A percentile compares a stretch with the other conserved stretches of the same genome.
Conservation (phyloP, 2,797 vertebrate species). For the Microchirus variegatus region DNA sequence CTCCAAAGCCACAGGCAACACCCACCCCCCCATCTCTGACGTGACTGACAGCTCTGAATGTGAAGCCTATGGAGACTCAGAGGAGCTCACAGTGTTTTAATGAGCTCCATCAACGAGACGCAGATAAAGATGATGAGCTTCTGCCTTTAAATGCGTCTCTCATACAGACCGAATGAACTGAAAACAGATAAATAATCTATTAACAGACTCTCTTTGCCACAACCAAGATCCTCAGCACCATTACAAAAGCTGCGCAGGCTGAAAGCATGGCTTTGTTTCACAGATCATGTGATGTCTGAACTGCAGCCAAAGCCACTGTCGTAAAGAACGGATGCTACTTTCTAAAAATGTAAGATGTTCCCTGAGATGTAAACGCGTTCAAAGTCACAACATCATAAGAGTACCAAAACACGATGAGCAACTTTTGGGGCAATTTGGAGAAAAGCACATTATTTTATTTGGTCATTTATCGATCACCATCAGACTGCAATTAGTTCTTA, state of each 20-base stretch:
- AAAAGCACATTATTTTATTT: no score
- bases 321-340: not conserved
- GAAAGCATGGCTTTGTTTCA: constrained; percentile 1
- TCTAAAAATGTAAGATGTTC: constrained; percentile 5
- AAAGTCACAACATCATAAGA: no score
- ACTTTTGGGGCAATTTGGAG: no score
- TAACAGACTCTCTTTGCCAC: constrained; percentile 2
- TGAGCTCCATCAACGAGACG: constrained; percentile 39
- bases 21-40: constrained; percentile 17
- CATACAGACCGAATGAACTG: not conserved
- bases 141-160: constrained; percentile 27
- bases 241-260: constrained; percentile 1
- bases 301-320: constrained; percentile 1
- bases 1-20: constrained; percentile 36
- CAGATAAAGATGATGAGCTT: constrained; percentile 43
- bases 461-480: no score
- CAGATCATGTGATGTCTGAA: constrained; percentile 7
- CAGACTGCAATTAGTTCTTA: no score
- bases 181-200: constrained; percentile 19
- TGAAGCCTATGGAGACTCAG: constrained; percentile 30
- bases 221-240: not conserved
- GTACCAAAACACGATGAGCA: no score
- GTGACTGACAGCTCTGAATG: constrained; percentile 58
- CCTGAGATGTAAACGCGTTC: no score
- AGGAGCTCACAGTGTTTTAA: constrained; percentile 53